A percentile compares a stretch with the other conserved stretches of the same genome.
phyloP scores from a whole-genome alignment of 2,888 invertebrate genomes.

The Pyrrhia umbra region DNA sequence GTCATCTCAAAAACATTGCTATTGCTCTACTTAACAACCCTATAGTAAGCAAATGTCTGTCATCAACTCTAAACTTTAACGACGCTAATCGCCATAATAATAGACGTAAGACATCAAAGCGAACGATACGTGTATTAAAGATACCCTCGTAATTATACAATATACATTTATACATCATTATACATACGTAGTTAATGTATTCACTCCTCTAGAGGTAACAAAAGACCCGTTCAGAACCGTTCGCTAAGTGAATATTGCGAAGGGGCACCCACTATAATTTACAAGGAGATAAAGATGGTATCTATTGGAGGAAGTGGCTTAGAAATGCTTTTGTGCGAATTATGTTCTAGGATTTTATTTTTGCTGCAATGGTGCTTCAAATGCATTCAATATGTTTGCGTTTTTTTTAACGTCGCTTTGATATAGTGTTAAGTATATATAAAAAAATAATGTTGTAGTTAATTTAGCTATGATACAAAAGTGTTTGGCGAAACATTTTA shows the following conservation, averaged over 20 bases:
- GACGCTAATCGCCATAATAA: constrained; percentile 62
- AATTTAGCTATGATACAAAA: too few species aligned
- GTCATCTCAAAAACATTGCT: too few species aligned
- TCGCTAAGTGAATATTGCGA: constrained; percentile 76
- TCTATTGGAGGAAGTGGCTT: constrained; percentile 44
- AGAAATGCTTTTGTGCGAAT: constrained; percentile 26
- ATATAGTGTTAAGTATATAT: too few species aligned
- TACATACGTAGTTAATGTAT: constrained; percentile 70
- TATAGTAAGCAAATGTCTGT: constrained; percentile 28
- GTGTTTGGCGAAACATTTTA: too few species aligned
- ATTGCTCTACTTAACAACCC: constrained; percentile 10
- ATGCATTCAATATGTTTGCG: neutral
- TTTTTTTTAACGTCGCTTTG: neutral
- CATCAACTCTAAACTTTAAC: constrained; percentile 52
- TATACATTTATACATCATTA: constrained; percentile 16
- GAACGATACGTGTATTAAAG: constrained; percentile 55
- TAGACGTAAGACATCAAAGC: constrained; percentile 52
- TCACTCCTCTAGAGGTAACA: constrained; percentile 74
- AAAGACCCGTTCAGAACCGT: constrained; percentile 75
- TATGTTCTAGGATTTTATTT: constrained; percentile 1
- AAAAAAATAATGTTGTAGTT: too few species aligned
- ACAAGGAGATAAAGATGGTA: constrained; percentile 53
- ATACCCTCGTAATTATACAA: constrained; percentile 44
- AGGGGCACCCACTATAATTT: constrained; percentile 62
- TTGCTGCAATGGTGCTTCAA: neutral